Conservation (phyloP, 1,140 invertebrate species). For the Saccostrea echinata region DNA sequence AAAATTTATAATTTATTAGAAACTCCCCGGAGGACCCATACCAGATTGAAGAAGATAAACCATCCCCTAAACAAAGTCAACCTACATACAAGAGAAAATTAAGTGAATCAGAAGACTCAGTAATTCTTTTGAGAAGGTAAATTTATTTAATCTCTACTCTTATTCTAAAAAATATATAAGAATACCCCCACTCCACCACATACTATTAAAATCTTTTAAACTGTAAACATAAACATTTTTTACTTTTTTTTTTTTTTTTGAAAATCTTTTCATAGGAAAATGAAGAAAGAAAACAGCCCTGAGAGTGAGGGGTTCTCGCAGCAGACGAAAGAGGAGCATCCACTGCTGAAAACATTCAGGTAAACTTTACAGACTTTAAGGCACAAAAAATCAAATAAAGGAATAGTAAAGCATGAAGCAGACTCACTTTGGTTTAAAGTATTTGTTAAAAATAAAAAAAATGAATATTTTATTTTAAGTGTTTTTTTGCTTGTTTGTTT, state of each 20-base stretch:
- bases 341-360: neutral
- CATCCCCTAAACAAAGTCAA: neutral
- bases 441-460: too few relatives aligned
- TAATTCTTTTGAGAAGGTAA: neutral
- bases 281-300: neutral
- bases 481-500: too few relatives aligned
- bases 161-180: conserved; percentile 3
- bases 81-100: conserved; percentile 27
- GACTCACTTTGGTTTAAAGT: too few relatives aligned
- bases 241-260: neutral
- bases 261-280: neutral
- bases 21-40: conserved; percentile 16
- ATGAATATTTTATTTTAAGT: too few relatives aligned
- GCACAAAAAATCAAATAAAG: too few relatives aligned
- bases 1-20: neutral
- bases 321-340: conserved; percentile 17
- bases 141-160: neutral
- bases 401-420: too few relatives aligned
- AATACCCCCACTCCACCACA: neutral
- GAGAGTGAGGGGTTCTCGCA: conserved; percentile 2
- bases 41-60: neutral
- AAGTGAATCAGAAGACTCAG: conserved; percentile 25
- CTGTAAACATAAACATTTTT: neutral
- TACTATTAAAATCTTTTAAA: neutral
- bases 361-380: too few relatives aligned